A percentile compares a stretch with the other conserved stretches of the same genome.
These are phyloP conservation scores for Rhingia rostrata DNA, from an alignment of 2,888 invertebrate genomes.

Conservation along the genomic window DNA sequence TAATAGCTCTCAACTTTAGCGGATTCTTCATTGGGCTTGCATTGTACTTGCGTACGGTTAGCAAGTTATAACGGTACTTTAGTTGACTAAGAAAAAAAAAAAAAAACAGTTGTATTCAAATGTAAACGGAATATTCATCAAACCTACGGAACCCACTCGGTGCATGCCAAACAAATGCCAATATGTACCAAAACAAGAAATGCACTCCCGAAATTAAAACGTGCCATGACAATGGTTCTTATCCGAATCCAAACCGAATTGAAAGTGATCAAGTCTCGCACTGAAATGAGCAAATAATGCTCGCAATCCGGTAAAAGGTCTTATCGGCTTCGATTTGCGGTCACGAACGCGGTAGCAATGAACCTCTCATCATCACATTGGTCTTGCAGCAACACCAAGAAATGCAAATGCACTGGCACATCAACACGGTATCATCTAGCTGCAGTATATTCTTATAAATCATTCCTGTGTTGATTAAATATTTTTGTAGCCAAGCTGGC, in stretches of 20 bases:
- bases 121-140: neutral
- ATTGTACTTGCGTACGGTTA: constrained; percentile 79
- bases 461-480: neutral
- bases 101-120: neutral
- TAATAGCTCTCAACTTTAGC: constrained; percentile 77
- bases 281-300: constrained; percentile 28
- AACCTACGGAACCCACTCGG: constrained; percentile 79
- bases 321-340: constrained; percentile 35
- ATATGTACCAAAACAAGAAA: constrained; percentile 57
- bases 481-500: constrained; percentile 8
- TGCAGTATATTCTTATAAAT: neutral
- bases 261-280: constrained; percentile 15
- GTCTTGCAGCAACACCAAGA: constrained; percentile 1
- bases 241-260: constrained; percentile 3
- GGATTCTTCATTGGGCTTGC: constrained; percentile 58
- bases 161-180: constrained; percentile 75
- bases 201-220: constrained; percentile 19
- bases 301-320: neutral
- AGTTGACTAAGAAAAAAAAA: constrained; percentile 74
- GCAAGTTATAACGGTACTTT: constrained; percentile 78
- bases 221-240: constrained; percentile 25
- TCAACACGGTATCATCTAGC: neutral
- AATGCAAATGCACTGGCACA: constrained; percentile 5
- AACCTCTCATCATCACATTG: constrained; percentile 28
- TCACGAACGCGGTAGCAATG: constrained; percentile 38